Evolutionary conservation across 2,888 invertebrate species (phyloP).

Genomic region (Sepioteuthis lessoniana): DNA sequence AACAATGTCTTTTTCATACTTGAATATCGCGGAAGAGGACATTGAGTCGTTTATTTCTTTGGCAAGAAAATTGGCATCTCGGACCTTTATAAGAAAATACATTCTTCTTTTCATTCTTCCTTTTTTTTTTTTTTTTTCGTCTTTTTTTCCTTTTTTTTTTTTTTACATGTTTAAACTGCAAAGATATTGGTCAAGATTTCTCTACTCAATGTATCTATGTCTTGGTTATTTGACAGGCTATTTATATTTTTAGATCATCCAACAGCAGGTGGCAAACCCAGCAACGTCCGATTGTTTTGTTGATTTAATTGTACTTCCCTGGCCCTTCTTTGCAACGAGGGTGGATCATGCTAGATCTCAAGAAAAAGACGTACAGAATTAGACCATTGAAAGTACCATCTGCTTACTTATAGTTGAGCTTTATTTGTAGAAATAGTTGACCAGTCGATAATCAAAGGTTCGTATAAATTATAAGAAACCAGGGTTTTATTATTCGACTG

Average conservation of each 20-base stretch:
- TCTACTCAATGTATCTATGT: background rate
- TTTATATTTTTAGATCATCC: background rate
- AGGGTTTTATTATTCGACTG: too few relatives aligned
- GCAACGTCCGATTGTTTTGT: constrained; percentile 23
- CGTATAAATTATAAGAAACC: too few relatives aligned
- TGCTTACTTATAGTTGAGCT: background rate
- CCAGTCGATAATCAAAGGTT: too few relatives aligned
- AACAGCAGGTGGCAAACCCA: background rate
- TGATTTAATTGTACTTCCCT: background rate
- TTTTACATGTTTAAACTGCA: background rate
- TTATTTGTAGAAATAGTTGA: background rate
- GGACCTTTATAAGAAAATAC: background rate
- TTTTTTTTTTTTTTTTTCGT: background rate
- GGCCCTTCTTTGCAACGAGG: background rate
- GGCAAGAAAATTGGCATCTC: too few relatives aligned
- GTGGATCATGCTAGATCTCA: background rate
- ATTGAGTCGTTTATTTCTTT: background rate
- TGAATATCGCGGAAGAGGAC: background rate
- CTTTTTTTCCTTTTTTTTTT: too few relatives aligned
- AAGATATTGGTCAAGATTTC: background rate
- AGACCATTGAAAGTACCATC: background rate
- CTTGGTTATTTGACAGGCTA: background rate
- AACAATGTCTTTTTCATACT: background rate
- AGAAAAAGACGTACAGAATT: background rate
- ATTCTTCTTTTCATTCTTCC: background rate